These are phyloP conservation scores for Turdus rufiventris DNA, from an alignment of 2,113 vertebrate genomes.

Conservation along the genomic window DNA sequence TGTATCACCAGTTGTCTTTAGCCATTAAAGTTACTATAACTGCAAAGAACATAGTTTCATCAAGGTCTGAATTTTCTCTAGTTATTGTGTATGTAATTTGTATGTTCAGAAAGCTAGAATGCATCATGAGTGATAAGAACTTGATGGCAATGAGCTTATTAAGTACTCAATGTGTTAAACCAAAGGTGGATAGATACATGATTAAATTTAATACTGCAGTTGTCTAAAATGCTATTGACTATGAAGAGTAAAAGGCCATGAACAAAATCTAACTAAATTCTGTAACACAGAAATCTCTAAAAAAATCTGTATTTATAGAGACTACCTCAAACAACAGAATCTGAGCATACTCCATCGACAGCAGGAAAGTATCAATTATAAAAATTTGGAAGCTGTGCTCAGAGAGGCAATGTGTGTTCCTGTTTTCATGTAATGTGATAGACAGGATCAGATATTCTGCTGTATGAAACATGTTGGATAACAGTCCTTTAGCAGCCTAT, in stretches of 20 bases:
- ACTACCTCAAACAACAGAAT: background rate
- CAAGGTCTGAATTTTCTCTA: background rate
- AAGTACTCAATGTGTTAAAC: background rate
- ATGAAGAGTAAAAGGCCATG: background rate
- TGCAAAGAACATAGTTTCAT: background rate
- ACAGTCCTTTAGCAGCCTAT: background rate
- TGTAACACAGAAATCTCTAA: background rate
- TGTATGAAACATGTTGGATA: background rate
- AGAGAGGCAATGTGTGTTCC: background rate
- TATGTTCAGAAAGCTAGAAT: background rate
- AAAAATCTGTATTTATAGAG: background rate
- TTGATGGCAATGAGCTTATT: background rate
- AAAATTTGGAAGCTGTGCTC: background rate
- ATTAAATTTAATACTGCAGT: conserved; percentile 2
- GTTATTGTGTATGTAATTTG: background rate
- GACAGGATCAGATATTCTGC: background rate
- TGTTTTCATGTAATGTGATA: background rate
- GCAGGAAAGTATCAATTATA: background rate
- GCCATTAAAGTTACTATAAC: background rate
- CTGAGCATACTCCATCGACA: background rate
- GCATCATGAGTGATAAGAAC: background rate
- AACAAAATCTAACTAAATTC: background rate
- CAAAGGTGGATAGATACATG: background rate
- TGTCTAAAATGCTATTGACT: background rate
- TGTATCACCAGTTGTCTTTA: conserved; percentile 58